Base-by-base conservation (phyloP, 1,140 invertebrate species). In the Formica selysi region DNA sequence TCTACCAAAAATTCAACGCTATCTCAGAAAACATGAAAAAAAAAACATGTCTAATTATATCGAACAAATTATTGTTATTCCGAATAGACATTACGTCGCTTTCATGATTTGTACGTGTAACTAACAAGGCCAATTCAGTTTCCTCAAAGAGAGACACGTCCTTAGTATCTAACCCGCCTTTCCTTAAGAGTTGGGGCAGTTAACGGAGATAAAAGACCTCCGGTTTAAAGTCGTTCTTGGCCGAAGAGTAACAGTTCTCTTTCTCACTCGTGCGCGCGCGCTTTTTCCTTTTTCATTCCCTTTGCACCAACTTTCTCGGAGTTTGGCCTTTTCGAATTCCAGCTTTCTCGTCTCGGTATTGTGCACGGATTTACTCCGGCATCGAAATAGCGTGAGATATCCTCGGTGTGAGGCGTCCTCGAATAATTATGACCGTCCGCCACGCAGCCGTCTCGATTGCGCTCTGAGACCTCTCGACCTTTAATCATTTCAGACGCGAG, bases 151-250 rank as follows among this genome's bases (percentile, higher is more conserved):
- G 76, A 61, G 61, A 80, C 64, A 51, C 57, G n/a, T 51, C 64
- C 85, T 89, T 80, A 65, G 70, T 64, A 54, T 0, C 48, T 57
- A 38, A 71, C 48, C 83, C 36, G 68, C 62, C 67, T 84, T 89
- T 84, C 65, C 5, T 16, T 61, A 16, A 32, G 76, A 78, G 79
- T 89, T 78, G 64, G 29, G 74, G 64, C 87, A 74, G 87, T 88
- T 89, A 89, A 88, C 87, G 71, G 71, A 86, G 87, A 89, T 86
- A 88, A 89, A 89, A 76, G 76, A 86, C 36, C 19, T 51, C 59
- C 71, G 76, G 65, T 88, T 89, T 88, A 88, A 86, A 83, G 76
- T 86, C 76, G 78, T 54, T 59, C 85, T 71, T 76, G 62, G 61
- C 62, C 59, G 76, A 86, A 51, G 65, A 86, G 76, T 74, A 89